Conservation (phyloP, 1,140 invertebrate species). For the Eurytemora carolleeae region DNA sequence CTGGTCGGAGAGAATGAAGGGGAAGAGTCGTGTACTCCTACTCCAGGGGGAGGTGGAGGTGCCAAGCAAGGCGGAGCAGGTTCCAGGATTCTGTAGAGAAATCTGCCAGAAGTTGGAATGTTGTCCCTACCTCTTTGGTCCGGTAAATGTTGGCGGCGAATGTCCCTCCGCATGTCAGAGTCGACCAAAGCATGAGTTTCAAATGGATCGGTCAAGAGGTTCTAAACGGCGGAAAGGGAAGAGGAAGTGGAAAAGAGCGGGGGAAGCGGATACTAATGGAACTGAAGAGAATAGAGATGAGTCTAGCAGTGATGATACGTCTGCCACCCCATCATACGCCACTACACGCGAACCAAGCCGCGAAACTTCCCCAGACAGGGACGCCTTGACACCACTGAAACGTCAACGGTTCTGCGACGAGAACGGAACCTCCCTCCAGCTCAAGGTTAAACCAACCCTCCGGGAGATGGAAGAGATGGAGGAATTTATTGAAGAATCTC, state of each 20-base stretch:
- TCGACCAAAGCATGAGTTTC: constrained; percentile 3
- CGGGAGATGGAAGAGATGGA: neutral
- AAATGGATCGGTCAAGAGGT: neutral
- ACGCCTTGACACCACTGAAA: neutral
- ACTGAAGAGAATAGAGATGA: too few species aligned
- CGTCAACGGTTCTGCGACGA: neutral
- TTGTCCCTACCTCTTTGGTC: constrained; percentile 9
- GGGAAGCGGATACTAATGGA: too few species aligned
- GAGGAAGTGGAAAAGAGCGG: neutral
- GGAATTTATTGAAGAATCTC: neutral
- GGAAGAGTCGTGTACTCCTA: constrained; percentile 7
- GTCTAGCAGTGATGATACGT: neutral
- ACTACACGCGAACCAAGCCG: neutral
- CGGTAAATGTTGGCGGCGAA: neutral
- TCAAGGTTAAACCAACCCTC: neutral
- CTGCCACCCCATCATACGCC: neutral
- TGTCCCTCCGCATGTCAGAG: constrained; percentile 11
- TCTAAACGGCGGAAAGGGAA: neutral
- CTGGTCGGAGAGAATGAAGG: constrained; percentile 2
- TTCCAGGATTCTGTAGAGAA: neutral
- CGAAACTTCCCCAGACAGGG: neutral
- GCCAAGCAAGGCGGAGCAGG: constrained; percentile 2
- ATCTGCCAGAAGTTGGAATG: constrained; percentile 7
- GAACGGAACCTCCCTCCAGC: neutral
- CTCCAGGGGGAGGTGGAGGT: constrained; percentile 9